These are phyloP conservation scores for Corynorhinus townsendii DNA, from an alignment of 2,113 vertebrate genomes.

Conservation along the genomic window DNA sequence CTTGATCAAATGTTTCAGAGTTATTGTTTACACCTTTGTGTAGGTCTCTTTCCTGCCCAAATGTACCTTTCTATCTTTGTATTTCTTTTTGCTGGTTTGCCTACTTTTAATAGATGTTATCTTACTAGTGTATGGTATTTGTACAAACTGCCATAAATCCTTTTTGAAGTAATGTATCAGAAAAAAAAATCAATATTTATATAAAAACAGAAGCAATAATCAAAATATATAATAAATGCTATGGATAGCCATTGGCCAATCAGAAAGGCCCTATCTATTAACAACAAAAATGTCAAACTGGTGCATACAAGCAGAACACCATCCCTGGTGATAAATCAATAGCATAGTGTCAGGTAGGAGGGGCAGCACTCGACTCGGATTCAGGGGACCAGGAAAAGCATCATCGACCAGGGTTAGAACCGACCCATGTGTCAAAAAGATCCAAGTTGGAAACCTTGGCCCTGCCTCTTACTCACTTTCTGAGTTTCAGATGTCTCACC, in stretches of 20 bases:
- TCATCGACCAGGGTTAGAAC: neutral
- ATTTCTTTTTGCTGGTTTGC: neutral
- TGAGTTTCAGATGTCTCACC: neutral
- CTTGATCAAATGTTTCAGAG: neutral
- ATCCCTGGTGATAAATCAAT: neutral
- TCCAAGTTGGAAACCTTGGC: neutral
- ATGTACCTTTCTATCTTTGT: neutral
- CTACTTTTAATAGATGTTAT: neutral
- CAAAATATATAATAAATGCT: neutral
- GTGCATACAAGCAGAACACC: neutral
- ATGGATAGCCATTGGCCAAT: neutral
- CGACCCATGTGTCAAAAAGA: neutral
- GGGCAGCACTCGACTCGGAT: neutral
- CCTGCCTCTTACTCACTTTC: neutral
- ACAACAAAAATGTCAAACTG: neutral
- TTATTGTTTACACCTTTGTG: neutral
- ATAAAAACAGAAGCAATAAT: neutral
- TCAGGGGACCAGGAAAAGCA: neutral
- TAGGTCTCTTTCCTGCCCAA: neutral
- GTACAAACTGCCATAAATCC: neutral
- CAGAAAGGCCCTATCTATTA: neutral
- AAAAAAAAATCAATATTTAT: constrained; percentile 16
- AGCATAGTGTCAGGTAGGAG: neutral
- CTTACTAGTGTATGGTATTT: neutral
- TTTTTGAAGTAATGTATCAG: neutral